Conservation (phyloP, 2,888 invertebrate genomes). For the Mongoloraphidia duomilia region DNA sequence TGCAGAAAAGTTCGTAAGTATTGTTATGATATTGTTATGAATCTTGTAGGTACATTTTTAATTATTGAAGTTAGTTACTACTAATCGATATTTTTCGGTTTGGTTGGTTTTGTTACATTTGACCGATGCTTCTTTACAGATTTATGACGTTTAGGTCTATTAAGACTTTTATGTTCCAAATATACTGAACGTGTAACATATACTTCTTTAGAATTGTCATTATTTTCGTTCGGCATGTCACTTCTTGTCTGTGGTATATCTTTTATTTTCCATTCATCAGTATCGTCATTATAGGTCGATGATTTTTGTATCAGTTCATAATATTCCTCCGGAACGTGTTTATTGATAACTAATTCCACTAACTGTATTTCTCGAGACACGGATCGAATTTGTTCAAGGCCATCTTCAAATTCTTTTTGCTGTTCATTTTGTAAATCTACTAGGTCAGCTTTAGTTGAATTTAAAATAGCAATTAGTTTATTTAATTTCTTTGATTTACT, state of each 20-base stretch:
- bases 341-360: conserved; percentile 73
- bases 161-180: no score
- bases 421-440: conserved; percentile 75
- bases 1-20: no score
- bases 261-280: conserved; percentile 91
- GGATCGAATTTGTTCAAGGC: conserved; percentile 75
- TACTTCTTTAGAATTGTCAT: no score
- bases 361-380: conserved; percentile 72
- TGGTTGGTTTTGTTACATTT: no score
- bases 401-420: conserved; percentile 84
- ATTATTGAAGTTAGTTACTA: no score
- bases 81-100: no score
- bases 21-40: no score
- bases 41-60: no score
- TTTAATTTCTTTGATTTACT: conserved; percentile 81
- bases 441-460: conserved; percentile 62
- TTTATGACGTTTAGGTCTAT: no score
- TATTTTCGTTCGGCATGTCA: conserved; percentile 66
- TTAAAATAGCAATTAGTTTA: conserved; percentile 64
- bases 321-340: conserved; percentile 79
- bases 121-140: no score
- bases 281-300: conserved; percentile 90
- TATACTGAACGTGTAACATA: no score
- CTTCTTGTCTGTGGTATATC: conserved; percentile 98
- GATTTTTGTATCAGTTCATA: conserved; percentile 75